phyloP scores from a whole-genome alignment of 2,797 vertebrate genomes.

The Alfaro cultratus region DNA sequence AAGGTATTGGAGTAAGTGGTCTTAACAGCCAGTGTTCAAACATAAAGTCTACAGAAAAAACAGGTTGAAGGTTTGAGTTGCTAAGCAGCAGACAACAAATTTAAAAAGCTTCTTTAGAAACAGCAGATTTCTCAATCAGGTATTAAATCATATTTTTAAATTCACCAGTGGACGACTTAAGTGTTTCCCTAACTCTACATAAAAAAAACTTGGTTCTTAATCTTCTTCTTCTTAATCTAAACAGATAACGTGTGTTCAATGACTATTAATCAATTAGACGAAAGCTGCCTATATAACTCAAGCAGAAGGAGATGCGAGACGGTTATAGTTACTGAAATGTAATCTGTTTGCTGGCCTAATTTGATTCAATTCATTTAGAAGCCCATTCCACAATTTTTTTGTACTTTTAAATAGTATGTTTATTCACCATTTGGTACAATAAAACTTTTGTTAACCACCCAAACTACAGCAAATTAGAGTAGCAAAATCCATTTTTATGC shows the following conservation, averaged over 20 bases:
- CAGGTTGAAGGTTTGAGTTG: not conserved
- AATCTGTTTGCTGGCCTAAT: not conserved
- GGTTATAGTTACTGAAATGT: not conserved
- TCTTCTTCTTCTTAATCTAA: constrained; percentile 2
- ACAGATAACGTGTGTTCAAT: not conserved
- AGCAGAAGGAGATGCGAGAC: not conserved
- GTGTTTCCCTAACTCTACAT: not conserved
- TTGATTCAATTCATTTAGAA: not conserved
- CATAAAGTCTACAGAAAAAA: not conserved
- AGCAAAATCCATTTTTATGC: not conserved
- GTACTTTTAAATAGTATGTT: not conserved
- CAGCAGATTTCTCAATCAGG: not conserved
- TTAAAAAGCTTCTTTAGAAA: not conserved
- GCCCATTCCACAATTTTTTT: not conserved
- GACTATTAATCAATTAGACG: not conserved
- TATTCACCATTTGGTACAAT: not conserved
- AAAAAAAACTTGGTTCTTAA: not conserved
- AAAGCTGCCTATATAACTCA: not conserved
- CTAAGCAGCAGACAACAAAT: not conserved
- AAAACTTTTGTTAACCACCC: constrained; percentile 2
- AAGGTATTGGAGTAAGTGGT: not conserved
- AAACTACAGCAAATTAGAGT: not conserved
- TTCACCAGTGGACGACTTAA: not conserved
- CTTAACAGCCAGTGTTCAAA: not conserved
- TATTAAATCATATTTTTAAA: too few relatives aligned